Base-by-base conservation (phyloP, 2,888 invertebrate species). In the Drosophila robusta region DNA sequence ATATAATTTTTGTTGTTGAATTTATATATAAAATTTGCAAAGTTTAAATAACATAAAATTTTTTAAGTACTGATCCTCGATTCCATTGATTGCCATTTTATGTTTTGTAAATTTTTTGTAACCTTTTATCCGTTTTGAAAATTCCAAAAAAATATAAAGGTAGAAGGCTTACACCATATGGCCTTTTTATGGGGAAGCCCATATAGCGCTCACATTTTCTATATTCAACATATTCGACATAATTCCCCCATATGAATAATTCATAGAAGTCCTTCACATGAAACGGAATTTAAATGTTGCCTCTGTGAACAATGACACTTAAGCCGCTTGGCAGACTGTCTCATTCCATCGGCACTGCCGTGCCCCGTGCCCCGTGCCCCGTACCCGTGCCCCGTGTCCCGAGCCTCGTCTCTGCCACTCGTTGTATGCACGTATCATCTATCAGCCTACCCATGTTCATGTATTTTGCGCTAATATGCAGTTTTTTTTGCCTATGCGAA, bases 391-490 rank as follows among this genome's bases (percentile, higher is more conserved):
- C 26, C 44, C 55, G 22, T 12, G 18, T 18, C 11, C 41, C 24
- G 7, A 18, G 39, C 1, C 26, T 34, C 12, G 4, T 34, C 22
- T 9, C 38, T 45, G 50, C 56, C 9, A 29, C 29, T 29, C 36
- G 8, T 34, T 44, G 18, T 14, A 49, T 39, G 46, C n/a, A 5
- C 41, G 49, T 55, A 72, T 77, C 64, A 78, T 73, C 78, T 78
- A 77, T 75, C 67, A 67, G 79, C 70, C 63, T 47, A 16, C 51
- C 29, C 42, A 47, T 70, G 58, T 50, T 79, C 61, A 55, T 75
- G 63, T 88, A 84, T 86, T 84, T 78, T 86, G 77, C 89, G 78
- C 87, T 89, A 88, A 86, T 88, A 82, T 84, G 88, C 83, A 88
- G 72, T 79, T 87, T 83, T 87, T 84, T 81, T 71, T 87, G 85